Conservation (phyloP, 1,140 invertebrate species). For the Conus betulinus region DNA sequence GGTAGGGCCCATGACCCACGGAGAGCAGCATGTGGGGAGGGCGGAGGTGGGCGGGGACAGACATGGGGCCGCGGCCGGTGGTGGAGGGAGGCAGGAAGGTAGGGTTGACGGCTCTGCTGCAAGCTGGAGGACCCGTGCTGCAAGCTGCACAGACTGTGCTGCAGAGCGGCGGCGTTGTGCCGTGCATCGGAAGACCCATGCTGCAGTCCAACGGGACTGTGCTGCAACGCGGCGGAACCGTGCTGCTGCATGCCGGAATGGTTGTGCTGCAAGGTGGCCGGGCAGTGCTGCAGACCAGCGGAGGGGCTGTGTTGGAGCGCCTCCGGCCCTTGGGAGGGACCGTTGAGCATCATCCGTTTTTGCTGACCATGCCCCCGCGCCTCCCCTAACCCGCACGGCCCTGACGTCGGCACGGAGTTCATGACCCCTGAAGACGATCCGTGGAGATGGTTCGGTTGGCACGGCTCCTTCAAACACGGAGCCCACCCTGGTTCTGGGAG, state of each 20-base stretch:
- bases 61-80: slow-evolving; percentile 3
- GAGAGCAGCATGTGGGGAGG: slow-evolving; percentile 23
- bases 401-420: slow-evolving; percentile 60
- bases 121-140: slow-evolving; percentile 36
- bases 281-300: slow-evolving; percentile 12
- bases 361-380: slow-evolving; percentile 25
- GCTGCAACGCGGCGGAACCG: neutral
- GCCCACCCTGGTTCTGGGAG: slow-evolving; percentile 34
- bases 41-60: slow-evolving; percentile 16
- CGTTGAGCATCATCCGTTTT: slow-evolving; percentile 28
- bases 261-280: neutral
- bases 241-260: slow-evolving; percentile 24
- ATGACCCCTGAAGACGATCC: slow-evolving; percentile 41
- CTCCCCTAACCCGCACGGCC: slow-evolving; percentile 54
- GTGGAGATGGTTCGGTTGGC: slow-evolving; percentile 30
- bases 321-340: slow-evolving; percentile 30
- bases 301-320: slow-evolving; percentile 17
- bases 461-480: slow-evolving; percentile 33
- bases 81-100: slow-evolving; percentile 1
- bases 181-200: slow-evolving; percentile 29
- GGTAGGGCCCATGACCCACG: slow-evolving; percentile 1
- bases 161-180: slow-evolving; percentile 35
- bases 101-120: slow-evolving; percentile 16
- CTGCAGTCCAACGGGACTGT: slow-evolving; percentile 17
- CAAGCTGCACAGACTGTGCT: slow-evolving; percentile 41